Evolutionary conservation across 2,888 invertebrate species (phyloP).

Genomic region (Augiades crinisus): DNA sequence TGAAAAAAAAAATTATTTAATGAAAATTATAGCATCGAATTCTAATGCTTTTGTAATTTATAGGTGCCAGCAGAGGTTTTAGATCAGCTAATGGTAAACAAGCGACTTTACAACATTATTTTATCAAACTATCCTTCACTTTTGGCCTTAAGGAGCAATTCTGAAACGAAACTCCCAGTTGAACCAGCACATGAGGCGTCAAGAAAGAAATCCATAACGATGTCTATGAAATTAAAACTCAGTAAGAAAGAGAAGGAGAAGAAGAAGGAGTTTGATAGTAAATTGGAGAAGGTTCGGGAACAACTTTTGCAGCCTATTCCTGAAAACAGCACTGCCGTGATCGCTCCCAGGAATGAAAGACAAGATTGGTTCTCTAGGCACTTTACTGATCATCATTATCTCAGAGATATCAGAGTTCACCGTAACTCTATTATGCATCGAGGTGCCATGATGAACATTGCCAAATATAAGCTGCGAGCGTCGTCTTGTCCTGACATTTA

Average conservation of each 20-base stretch:
- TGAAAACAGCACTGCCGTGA: constrained; percentile 61
- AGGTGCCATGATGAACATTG: constrained; percentile 92
- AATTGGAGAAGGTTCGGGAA: constrained; percentile 62
- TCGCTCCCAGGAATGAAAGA: constrained; percentile 48
- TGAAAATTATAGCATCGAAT: neutral
- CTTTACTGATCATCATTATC: constrained; percentile 84
- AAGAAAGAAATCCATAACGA: constrained; percentile 79
- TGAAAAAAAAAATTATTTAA: too few relatives aligned
- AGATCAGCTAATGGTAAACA: constrained; percentile 83
- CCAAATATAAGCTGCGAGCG: constrained; percentile 90
- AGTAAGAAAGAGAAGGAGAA: constrained; percentile 52
- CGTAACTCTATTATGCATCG: constrained; percentile 93
- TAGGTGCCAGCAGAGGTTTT: constrained; percentile 88
- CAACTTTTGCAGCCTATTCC: constrained; percentile 70
- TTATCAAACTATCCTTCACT: constrained; percentile 88
- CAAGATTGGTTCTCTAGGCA: constrained; percentile 75
- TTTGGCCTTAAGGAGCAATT: constrained; percentile 82
- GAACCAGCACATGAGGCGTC: constrained; percentile 49
- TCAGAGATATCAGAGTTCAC: constrained; percentile 86
- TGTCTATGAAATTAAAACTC: constrained; percentile 83
- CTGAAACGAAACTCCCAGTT: constrained; percentile 81
- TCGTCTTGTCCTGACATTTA: constrained; percentile 97
- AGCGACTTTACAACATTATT: constrained; percentile 85
- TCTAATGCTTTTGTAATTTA: constrained; percentile 30
- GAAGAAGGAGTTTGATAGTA: constrained; percentile 65